These are phyloP conservation scores for Elgaria multicarinata DNA, from an alignment of 2,113 vertebrate genomes.

Conservation along the genomic window DNA sequence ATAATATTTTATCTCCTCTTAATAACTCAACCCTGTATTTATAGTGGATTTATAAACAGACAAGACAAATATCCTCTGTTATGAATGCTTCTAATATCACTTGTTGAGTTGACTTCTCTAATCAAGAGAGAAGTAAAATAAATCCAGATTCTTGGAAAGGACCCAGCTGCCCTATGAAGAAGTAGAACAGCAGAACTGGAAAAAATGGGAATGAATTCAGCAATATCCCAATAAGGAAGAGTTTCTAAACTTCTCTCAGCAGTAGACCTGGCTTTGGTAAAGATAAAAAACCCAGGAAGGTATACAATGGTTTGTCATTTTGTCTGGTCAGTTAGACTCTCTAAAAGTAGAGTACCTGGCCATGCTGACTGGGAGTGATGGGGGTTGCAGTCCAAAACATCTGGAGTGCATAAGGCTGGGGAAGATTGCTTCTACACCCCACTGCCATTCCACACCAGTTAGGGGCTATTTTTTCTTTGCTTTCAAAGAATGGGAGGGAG, in stretches of 20 bases:
- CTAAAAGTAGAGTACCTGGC: background rate
- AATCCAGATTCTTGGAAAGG: background rate
- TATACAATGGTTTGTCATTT: background rate
- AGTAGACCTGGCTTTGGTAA: background rate
- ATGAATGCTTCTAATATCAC: background rate
- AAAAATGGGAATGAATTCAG: background rate
- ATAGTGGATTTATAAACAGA: slow-evolving; percentile 25
- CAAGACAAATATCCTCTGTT: slow-evolving; percentile 2
- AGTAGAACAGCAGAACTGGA: background rate
- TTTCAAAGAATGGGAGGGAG: background rate
- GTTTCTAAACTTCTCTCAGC: background rate
- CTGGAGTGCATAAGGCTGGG: no score
- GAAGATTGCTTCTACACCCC: background rate
- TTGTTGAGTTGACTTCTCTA: slow-evolving; percentile 5
- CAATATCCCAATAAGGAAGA: background rate
- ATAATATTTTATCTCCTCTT: slow-evolving; percentile 42
- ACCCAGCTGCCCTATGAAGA: background rate
- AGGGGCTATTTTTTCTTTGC: background rate
- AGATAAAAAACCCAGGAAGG: no score
- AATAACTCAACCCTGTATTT: slow-evolving; percentile 26
- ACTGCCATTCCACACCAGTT: background rate
- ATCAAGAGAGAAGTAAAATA: background rate
- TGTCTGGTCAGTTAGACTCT: background rate
- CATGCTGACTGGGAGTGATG: background rate
- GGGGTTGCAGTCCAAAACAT: no score